Evolutionary conservation across 2,888 invertebrate species (phyloP).

Genomic region (Morpho deidamia): DNA sequence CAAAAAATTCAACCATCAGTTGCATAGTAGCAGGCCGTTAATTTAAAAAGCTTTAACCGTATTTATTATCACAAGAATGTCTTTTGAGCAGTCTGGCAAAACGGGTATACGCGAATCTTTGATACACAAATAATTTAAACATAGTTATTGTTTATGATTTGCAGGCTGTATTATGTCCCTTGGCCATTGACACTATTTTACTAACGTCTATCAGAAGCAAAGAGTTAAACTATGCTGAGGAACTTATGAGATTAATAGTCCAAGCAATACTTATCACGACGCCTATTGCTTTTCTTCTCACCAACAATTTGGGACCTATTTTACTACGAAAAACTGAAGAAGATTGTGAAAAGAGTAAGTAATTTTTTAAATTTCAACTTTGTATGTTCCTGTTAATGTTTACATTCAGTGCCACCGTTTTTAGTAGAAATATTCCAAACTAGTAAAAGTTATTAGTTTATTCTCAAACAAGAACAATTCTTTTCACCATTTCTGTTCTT

Average conservation of each 20-base stretch:
- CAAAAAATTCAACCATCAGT: no score
- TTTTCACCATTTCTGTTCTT: no score
- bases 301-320: conserved; percentile 50
- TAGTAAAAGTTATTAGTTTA: no score
- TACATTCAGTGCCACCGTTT: no score
- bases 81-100: no score
- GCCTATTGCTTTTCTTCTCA: conserved; percentile 56
- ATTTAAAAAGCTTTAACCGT: no score
- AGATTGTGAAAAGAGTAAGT: conserved; percentile 23
- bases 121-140: no score
- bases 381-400: background rate
- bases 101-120: no score
- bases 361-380: background rate
- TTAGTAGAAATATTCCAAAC: no score
- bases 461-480: no score
- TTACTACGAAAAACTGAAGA: conserved; percentile 34
- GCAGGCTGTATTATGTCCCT: conserved; percentile 79
- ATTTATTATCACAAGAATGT: no score
- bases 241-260: conserved; percentile 46
- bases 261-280: conserved; percentile 62
- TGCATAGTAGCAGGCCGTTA: no score
- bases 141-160: conserved; percentile 24
- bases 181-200: conserved; percentile 67
- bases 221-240: conserved; percentile 47
- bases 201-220: conserved; percentile 30